Conservation (phyloP, 2,113 vertebrate species). For the Anarhynchus alexandrinus region DNA sequence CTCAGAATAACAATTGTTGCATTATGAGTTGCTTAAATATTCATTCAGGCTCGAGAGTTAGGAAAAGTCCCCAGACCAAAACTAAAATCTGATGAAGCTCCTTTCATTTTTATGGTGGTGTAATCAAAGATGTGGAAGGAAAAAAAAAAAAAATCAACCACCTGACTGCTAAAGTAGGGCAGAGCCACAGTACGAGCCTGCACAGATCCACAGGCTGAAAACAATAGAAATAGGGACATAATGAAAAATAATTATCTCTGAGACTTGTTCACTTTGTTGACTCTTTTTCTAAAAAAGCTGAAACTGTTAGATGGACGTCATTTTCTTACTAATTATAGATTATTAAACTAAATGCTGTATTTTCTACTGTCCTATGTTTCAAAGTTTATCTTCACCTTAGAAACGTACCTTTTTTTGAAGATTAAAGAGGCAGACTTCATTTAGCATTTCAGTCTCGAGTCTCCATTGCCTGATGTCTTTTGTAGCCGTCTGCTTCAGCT, state of each 20-base stretch:
- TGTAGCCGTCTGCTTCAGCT: not conserved
- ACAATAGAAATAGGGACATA: not conserved
- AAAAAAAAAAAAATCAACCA: not conserved
- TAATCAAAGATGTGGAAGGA: slow-evolving; percentile 15
- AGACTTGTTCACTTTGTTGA: not conserved
- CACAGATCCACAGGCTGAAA: not conserved
- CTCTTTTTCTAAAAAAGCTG: not conserved
- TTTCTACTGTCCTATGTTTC: not conserved
- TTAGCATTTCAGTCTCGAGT: not conserved
- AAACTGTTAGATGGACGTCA: not conserved
- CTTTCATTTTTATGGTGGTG: slow-evolving; percentile 15
- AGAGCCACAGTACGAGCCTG: not conserved
- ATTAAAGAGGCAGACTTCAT: not conserved
- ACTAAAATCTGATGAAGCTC: slow-evolving; percentile 44
- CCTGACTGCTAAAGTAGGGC: slow-evolving; percentile 9
- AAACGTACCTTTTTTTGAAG: not conserved
- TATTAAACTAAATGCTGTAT: not conserved
- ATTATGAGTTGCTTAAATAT: slow-evolving; percentile 60
- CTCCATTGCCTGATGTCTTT: not conserved
- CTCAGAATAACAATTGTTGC: slow-evolving; percentile 50
- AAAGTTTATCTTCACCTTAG: not conserved
- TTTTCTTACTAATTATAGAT: not conserved
- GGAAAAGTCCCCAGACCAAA: slow-evolving; percentile 11
- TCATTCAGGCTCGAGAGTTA: slow-evolving; percentile 28
- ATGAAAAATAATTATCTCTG: not conserved